Evolutionary conservation across 2,113 vertebrate genomes (phyloP).

Genomic region (Takifugu flavidus): DNA sequence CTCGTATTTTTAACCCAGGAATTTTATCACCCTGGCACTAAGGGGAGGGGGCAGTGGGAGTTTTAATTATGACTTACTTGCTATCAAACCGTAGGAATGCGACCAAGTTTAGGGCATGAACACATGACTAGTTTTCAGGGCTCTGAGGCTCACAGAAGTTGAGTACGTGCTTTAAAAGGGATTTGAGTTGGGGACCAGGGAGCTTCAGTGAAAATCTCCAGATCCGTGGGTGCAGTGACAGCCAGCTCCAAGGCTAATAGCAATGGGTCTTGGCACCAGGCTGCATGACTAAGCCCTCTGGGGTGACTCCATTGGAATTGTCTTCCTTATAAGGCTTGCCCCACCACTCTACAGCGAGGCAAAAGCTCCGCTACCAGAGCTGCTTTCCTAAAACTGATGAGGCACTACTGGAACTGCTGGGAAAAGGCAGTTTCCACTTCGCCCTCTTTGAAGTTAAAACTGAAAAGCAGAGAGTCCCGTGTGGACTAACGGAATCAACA

Average conservation of each 20-base stretch:
- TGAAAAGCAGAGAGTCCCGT: conserved; percentile 33
- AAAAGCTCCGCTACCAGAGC: conserved; percentile 47
- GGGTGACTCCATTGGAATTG: conserved; percentile 48
- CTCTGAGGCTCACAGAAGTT: conserved; percentile 14
- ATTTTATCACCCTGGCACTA: background rate
- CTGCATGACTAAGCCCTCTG: conserved; percentile 60
- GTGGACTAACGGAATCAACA: background rate
- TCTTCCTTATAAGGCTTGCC: conserved; percentile 71
- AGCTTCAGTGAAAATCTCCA: conserved; percentile 20
- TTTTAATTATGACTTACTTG: background rate
- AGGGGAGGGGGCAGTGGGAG: background rate
- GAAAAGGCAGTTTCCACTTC: conserved; percentile 19
- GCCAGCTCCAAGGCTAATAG: conserved; percentile 28
- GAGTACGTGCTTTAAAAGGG: conserved; percentile 6
- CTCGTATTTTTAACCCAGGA: conserved; percentile 3
- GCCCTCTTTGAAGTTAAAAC: conserved; percentile 23
- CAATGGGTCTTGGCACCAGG: conserved; percentile 56
- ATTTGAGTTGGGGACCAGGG: conserved; percentile 2
- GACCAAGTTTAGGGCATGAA: background rate
- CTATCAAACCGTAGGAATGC: conserved; percentile 2
- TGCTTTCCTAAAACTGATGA: conserved; percentile 37
- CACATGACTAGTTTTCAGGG: background rate
- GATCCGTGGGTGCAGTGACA: conserved; percentile 43
- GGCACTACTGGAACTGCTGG: conserved; percentile 33
- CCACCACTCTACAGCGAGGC: conserved; percentile 47